Evolutionary conservation across 2,797 vertebrate genomes (phyloP).

Genomic region (Loriculus beryllinus): DNA sequence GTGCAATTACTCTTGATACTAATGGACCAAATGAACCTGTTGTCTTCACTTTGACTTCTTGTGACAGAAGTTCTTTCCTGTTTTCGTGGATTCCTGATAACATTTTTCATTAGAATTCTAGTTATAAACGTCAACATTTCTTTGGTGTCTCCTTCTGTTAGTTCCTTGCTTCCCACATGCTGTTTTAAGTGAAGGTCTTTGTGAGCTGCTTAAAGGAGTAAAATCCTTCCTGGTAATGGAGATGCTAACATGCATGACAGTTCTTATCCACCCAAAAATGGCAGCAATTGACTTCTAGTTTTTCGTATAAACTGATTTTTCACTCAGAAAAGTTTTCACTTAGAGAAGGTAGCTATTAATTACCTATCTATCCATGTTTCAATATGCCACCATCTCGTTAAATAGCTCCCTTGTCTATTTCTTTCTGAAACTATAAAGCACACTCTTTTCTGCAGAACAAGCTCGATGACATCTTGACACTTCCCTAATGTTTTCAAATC

Average conservation of each 20-base stretch:
- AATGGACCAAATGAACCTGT: background rate
- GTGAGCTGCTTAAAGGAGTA: slow-evolving; percentile 35
- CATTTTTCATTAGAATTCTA: slow-evolving; percentile 40
- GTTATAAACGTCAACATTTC: background rate
- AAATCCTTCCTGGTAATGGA: slow-evolving; percentile 31
- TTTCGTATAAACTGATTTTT: slow-evolving; percentile 45
- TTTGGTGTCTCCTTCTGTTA: slow-evolving; percentile 51
- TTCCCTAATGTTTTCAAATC: slow-evolving; percentile 58
- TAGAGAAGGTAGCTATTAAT: slow-evolving; percentile 64
- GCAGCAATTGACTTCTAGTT: slow-evolving; percentile 46
- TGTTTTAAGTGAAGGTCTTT: slow-evolving; percentile 39
- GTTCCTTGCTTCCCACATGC: slow-evolving; percentile 36
- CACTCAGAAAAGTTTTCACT: slow-evolving; percentile 61
- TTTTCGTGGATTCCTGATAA: background rate
- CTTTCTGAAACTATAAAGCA: slow-evolving; percentile 52
- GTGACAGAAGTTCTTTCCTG: background rate
- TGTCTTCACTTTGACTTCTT: background rate
- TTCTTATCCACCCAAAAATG: slow-evolving; percentile 37
- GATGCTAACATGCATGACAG: slow-evolving; percentile 29
- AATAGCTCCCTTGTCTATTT: slow-evolving; percentile 63
- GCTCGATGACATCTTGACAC: slow-evolving; percentile 62
- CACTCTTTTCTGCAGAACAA: slow-evolving; percentile 43
- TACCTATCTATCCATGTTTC: slow-evolving; percentile 56
- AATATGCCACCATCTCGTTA: slow-evolving; percentile 58
- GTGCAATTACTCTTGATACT: background rate